Conservation (phyloP, 2,797 vertebrate genomes). For the Notamacropus eugenii region DNA sequence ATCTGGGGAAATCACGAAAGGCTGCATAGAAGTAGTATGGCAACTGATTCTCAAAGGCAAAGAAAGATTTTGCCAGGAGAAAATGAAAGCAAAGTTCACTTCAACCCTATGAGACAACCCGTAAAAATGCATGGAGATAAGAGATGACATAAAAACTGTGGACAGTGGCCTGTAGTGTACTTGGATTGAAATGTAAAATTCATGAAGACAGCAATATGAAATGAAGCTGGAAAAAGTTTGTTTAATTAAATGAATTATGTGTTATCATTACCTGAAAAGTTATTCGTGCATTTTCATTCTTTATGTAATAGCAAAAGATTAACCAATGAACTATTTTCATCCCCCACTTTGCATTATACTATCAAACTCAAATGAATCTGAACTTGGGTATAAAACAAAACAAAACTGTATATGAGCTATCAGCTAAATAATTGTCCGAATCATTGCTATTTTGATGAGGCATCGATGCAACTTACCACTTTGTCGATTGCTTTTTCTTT, state of each 20-base stretch:
- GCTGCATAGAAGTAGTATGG: background rate
- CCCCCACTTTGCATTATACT: background rate
- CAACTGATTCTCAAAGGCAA: background rate
- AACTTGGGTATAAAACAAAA: background rate
- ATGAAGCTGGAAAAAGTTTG: background rate
- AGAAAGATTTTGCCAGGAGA: background rate
- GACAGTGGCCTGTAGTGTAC: background rate
- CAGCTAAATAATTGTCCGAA: background rate
- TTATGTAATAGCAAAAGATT: slow-evolving; percentile 2
- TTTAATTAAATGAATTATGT: background rate
- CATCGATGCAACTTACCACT: slow-evolving; percentile 74
- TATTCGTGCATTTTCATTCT: background rate
- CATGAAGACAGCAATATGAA: background rate
- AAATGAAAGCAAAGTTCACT: background rate
- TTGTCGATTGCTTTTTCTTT: slow-evolving; percentile 65
- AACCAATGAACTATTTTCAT: background rate
- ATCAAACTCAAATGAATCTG: background rate
- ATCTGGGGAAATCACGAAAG: background rate
- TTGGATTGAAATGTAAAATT: background rate
- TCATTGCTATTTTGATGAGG: slow-evolving; percentile 23
- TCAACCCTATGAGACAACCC: background rate
- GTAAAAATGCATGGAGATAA: background rate
- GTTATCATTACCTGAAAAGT: background rate
- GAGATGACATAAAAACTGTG: background rate
- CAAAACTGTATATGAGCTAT: background rate